phyloP scores from a whole-genome alignment of 2,113 vertebrate species.

The Cacatua alba region DNA sequence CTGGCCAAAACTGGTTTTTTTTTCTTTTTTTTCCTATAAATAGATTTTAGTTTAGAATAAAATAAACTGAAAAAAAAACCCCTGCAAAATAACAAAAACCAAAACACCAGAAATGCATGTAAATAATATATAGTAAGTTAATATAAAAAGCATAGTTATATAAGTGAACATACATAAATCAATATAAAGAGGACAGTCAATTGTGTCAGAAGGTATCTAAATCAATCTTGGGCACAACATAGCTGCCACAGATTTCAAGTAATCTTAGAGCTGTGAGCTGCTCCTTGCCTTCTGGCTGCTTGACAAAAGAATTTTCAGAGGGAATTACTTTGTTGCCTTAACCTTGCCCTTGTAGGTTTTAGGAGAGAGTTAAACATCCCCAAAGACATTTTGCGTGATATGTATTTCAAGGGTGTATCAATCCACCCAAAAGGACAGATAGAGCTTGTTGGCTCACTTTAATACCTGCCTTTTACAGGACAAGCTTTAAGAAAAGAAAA shows the following conservation, averaged over 20 bases:
- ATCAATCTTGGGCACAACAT: neutral
- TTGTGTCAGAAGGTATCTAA: neutral
- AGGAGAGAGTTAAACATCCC: neutral
- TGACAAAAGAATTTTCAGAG: neutral
- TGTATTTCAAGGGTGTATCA: rapidly evolving
- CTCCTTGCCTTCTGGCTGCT: neutral
- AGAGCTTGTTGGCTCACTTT: neutral
- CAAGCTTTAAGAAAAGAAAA: neutral
- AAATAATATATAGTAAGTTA: neutral
- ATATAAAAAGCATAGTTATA: neutral
- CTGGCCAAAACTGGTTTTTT: too few species aligned
- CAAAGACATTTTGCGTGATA: neutral
- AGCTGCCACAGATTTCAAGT: neutral
- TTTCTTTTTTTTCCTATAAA: too few species aligned
- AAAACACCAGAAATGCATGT: neutral
- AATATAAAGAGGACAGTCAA: neutral
- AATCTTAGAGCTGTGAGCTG: neutral
- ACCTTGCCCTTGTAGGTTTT: neutral
- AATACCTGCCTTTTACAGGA: neutral
- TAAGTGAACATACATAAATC: neutral
- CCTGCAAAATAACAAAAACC: neutral
- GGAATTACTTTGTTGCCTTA: neutral
- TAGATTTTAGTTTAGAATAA: too few species aligned
- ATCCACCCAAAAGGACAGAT: neutral
- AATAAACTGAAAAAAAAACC: too few species aligned